These are phyloP conservation scores for Aethes cnicana DNA, from an alignment of 2,888 invertebrate genomes.

Conservation along the genomic window DNA sequence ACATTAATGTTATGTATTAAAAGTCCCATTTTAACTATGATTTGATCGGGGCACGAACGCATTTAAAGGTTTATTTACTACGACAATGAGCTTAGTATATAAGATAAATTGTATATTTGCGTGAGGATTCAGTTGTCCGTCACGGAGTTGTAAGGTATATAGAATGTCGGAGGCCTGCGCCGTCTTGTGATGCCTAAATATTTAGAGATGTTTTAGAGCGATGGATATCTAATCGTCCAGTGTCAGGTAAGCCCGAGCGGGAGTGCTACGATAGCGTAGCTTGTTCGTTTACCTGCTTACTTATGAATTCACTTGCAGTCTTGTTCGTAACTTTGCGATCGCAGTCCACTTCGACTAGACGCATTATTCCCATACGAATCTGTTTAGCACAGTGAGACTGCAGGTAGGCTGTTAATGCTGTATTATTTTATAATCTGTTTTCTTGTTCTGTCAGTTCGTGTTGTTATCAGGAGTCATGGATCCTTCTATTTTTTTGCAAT, in stretches of 20 bases:
- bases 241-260: constrained; percentile 38
- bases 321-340: constrained; percentile 4
- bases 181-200: constrained; percentile 43
- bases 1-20: constrained; percentile 31
- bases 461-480: constrained; percentile 83
- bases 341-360: constrained; percentile 9
- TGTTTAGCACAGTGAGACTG: too few species aligned
- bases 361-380: too few species aligned
- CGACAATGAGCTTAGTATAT: constrained; percentile 38
- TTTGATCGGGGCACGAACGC: constrained; percentile 36
- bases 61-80: constrained; percentile 26
- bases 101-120: constrained; percentile 38
- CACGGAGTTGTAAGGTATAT: constrained; percentile 39
- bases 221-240: constrained; percentile 44
- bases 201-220: constrained; percentile 36
- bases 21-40: constrained; percentile 33
- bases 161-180: constrained; percentile 42
- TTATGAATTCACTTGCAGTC: constrained; percentile 11
- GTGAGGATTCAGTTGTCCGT: constrained; percentile 46
- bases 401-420: too few species aligned
- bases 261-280: constrained; percentile 29
- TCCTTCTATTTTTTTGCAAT: constrained; percentile 85
- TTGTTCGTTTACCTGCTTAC: constrained; percentile 24
- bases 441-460: constrained; percentile 47
- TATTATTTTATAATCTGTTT: constrained; percentile 35